Percentiles rank a stretch among this genome's conserved stretches.
Evolutionary conservation across 35 echinoderm and acorn worm genomes (phyloP).

Genomic region (Apostichopus parvimensis): DNA sequence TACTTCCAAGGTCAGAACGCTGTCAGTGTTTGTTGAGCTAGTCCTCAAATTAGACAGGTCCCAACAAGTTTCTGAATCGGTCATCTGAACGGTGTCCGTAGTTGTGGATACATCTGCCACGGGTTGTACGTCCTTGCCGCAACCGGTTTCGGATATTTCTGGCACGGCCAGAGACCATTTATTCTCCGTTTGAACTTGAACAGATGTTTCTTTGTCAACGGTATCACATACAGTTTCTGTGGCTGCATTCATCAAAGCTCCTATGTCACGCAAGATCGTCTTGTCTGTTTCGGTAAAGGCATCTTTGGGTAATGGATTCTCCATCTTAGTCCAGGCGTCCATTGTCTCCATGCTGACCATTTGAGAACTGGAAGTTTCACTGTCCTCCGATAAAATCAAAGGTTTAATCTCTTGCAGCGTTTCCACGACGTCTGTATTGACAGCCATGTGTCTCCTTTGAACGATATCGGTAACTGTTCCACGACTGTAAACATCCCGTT

Average conservation of each 20-base stretch:
- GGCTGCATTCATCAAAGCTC: slow-evolving; percentile 4
- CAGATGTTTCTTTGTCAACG: neutral
- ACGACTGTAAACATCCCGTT: slow-evolving; percentile 21
- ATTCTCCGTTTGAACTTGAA: neutral
- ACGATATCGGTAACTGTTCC: slow-evolving; percentile 48
- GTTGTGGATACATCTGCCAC: neutral
- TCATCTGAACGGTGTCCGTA: slow-evolving; percentile 15
- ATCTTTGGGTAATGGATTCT: neutral
- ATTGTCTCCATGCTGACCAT: neutral
- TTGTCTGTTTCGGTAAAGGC: slow-evolving; percentile 15
- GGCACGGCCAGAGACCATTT: neutral
- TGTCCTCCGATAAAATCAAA: neutral
- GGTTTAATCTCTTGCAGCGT: neutral
- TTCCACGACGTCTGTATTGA: slow-evolving; percentile 22
- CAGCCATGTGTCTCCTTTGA: slow-evolving; percentile 47
- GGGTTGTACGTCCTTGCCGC: neutral
- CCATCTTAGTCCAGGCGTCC: slow-evolving; percentile 10
- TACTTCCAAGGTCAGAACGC: neutral
- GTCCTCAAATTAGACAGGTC: slow-evolving; percentile 33
- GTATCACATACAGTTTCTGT: neutral
- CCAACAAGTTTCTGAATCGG: slow-evolving; percentile 15
- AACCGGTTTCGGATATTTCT: neutral
- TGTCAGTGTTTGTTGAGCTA: slow-evolving; percentile 24
- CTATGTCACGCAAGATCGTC: neutral
- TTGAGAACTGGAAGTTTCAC: neutral